Base-by-base conservation (phyloP, 2,113 vertebrate species). In the Nestor notabilis region DNA sequence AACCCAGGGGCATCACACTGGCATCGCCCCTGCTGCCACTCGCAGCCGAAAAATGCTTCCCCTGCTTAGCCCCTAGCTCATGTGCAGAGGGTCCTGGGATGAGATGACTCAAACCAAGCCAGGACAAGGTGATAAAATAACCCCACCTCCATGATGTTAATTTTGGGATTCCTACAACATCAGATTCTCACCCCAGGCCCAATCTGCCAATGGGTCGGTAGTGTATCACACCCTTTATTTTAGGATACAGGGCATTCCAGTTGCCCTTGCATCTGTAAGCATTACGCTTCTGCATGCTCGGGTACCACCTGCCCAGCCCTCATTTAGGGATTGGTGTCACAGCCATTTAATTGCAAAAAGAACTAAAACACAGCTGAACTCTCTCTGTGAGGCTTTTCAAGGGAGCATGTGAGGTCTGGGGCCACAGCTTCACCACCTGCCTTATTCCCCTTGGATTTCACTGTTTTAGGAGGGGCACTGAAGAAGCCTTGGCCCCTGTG, bases 221-320 rank as follows among this genome's bases (percentile, higher is more conserved):
- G 37, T 7, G 4, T 60, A 53, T 7, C 2, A 1, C 18, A 44
- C 4, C 35, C 37, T 41, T 41, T 16, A 41, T 31, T 83, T 61
- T n/a, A 75, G 43, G 24, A 7, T 20, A 24, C 0, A 0, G 17
- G 17, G 17, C 7, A 5, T 25, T 68, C 53, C 72, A 29, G 27
- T 39, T 14, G 21, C 18, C 8, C 5, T 23, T 1, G 2, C 58
- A 82, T 17, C 49, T 1, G 0, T 10, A 10, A 89, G 39, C 74
- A 39, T 60, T 69, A 37, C 2, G 0, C 19, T 43, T 37, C 65
- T 29, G 18, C 23, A 12, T 1, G 3, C 71, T 61, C 0, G 0
- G n/a, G 49, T 63, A 41, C 50, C 10, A 3, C 50, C 50, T 12
- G 18, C 47, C 50, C 5, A 4, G 15, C 21, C 31, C 24, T 8